Percentiles rank a stretch among this genome's conserved stretches.
phyloP scores from a whole-genome alignment of 30 jellyfish, hydroid and myxozoan genomes.

The Hydractinia echinata region DNA sequence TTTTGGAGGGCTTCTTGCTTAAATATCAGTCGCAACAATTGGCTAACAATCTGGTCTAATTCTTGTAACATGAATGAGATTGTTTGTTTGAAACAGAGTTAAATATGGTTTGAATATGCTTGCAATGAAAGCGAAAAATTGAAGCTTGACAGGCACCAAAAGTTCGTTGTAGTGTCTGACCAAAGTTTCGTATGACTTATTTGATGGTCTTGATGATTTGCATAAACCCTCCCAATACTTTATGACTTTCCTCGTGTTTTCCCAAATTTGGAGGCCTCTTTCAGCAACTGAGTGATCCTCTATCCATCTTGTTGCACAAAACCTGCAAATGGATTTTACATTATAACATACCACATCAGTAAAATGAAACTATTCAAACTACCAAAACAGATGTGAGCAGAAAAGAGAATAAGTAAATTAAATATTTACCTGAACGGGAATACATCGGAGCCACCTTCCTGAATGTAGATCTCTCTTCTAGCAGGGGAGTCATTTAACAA shows the following conservation, averaged over 20 bases:
- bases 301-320: conserved; percentile 9
- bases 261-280: background rate
- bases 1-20: background rate
- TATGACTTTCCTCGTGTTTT: background rate
- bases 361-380: background rate
- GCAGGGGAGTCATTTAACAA: conserved; percentile 26
- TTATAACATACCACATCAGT: background rate
- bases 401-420: background rate
- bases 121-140: background rate
- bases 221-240: conserved; percentile 2
- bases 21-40: background rate
- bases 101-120: background rate
- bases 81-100: background rate
- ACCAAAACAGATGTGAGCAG: background rate
- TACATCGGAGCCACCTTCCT: background rate
- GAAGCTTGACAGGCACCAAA: background rate
- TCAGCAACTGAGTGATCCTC: background rate
- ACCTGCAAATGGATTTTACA: background rate
- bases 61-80: background rate
- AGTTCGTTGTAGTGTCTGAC: background rate
- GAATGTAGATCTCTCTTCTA: background rate
- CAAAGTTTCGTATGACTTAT: background rate
- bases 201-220: background rate
- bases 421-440: background rate
- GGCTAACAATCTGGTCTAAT: background rate